Evolutionary conservation across 2,797 vertebrate genomes (phyloP).

Genomic region (Valencia hispanica): DNA sequence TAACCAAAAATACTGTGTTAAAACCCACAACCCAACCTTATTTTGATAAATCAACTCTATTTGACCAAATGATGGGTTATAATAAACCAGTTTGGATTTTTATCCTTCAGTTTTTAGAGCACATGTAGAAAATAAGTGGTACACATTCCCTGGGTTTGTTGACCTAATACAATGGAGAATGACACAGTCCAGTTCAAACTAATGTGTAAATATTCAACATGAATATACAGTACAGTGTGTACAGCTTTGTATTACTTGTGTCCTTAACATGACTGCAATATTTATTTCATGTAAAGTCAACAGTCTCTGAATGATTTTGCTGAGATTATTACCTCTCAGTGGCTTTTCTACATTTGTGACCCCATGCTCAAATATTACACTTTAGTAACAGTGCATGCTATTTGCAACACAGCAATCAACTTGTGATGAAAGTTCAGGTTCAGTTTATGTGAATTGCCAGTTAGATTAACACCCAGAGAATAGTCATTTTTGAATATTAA

Average conservation of each 20-base stretch:
- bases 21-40: background rate
- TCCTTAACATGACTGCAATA: background rate
- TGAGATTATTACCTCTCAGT: background rate
- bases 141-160: background rate
- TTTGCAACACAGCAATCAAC: background rate
- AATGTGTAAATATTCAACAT: background rate
- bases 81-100: background rate
- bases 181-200: background rate
- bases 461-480: slow-evolving; percentile 7
- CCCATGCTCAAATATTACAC: background rate
- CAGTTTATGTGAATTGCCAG: background rate
- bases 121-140: background rate
- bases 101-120: background rate
- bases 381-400: background rate
- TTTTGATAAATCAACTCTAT: background rate
- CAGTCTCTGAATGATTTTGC: background rate
- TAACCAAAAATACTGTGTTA: background rate
- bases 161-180: background rate
- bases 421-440: background rate
- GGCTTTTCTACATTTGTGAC: background rate
- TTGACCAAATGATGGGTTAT: background rate
- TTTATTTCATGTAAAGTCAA: background rate
- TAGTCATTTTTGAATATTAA: slow-evolving; percentile 31
- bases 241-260: background rate
- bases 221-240: background rate